Evolutionary conservation across 2,888 invertebrate species (phyloP), one percentile per base, ranked within the genome.

Genomic region (Drosophila mulleri): DNA sequence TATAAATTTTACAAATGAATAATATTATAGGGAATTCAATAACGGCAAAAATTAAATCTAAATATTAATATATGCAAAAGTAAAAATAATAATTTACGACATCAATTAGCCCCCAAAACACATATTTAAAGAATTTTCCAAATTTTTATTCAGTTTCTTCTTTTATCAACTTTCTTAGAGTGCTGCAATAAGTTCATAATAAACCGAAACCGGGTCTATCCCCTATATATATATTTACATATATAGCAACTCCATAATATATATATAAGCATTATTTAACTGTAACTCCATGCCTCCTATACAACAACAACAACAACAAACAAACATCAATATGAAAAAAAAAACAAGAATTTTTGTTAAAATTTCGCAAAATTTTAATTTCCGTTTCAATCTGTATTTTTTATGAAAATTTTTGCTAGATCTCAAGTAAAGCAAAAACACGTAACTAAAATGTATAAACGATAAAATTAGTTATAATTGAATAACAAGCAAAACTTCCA

Each of bases 271-370:
- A 72, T 72, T 76, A 67, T 67, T 76, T 75, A 82, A 75, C 69
- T 77, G 75, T 80, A 84, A 80, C 87, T 84, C 80, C 84, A 87
- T 84, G 87, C 87, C 84, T 78, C 84, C 84, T 78, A 78, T 47
- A 70, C 58, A 64, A 62, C 44, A 75, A 32, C 32, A 65, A 67
- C 45, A 26, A 26, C 26, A 7, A 7, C 26, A 26, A 23, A 23
- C 20, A 76, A 66, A 67, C 45, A 76, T 47, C 45, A 76, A 73
- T 65, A 72, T 44, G 50, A 32, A 54, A 58, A 6, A 41, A 37
- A 11, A 14, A 56, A n/a, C 2, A 26, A 8, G 41, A 11, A 59
- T 56, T 47, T 57, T 54, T 72, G 56, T 63, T 54, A 35, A 66
- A 63, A 66, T 54, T 41, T 60, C 64, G 18, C 63, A 41, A 67